These are phyloP conservation scores for Delichon dasypus DNA, from an alignment of 2,797 vertebrate genomes.

Conservation along the genomic window DNA sequence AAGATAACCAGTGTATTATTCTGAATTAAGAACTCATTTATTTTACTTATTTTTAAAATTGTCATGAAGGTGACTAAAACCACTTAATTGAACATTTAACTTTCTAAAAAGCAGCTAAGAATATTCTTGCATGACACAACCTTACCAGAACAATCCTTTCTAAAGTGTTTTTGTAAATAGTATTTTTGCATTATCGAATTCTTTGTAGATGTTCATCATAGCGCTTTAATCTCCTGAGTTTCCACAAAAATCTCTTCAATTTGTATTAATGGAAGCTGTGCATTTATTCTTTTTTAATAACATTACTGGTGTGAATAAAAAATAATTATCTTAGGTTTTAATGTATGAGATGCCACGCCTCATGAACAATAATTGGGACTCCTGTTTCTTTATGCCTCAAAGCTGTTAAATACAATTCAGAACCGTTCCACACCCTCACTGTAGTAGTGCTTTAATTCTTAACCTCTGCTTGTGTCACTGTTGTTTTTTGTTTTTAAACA, in stretches of 20 bases:
- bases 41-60: neutral
- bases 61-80: neutral
- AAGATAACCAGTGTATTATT: neutral
- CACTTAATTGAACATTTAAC: neutral
- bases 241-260: neutral
- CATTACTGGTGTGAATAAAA: neutral
- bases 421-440: neutral
- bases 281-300: neutral
- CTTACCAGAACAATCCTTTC: neutral
- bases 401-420: neutral
- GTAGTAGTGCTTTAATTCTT: neutral
- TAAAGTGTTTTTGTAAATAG: neutral
- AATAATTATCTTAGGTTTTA: neutral
- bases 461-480: neutral
- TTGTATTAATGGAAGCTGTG: neutral
- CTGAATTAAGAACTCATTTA: neutral
- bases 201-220: neutral
- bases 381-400: neutral
- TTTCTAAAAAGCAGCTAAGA: neutral
- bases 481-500: neutral
- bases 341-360: accelerated
- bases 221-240: neutral
- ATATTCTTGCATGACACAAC: neutral
- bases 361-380: neutral
- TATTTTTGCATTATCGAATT: neutral